Conservation (phyloP, 2,888 invertebrate genomes). For the Aricia artaxerxes region DNA sequence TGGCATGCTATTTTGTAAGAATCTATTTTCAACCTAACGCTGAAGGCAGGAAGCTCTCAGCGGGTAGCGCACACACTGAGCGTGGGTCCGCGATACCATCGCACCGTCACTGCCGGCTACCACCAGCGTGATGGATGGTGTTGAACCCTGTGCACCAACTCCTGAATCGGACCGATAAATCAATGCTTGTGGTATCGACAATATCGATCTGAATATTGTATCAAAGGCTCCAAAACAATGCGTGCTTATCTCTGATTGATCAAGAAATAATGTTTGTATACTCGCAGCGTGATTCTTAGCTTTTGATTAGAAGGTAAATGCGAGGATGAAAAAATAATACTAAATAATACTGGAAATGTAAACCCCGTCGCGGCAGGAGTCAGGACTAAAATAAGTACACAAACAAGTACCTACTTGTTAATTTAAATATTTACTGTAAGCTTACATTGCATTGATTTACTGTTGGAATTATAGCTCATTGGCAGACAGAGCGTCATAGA, state of each 20-base stretch:
- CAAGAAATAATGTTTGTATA: not conserved
- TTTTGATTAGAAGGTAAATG: not conserved
- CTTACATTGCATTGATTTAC: not conserved
- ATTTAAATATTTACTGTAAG: not conserved
- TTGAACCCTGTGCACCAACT: not conserved
- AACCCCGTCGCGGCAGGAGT: too few relatives aligned
- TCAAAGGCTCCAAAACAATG: not conserved
- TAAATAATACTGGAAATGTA: not conserved
- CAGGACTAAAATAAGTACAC: too few relatives aligned
- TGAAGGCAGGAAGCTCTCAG: not conserved
- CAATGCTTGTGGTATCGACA: not conserved
- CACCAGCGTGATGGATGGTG: not conserved
- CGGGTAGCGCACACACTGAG: not conserved
- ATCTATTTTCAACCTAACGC: not conserved
- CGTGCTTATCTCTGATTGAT: not conserved
- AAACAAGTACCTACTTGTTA: not conserved
- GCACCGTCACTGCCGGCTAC: not conserved
- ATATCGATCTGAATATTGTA: not conserved
- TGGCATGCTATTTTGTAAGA: too few relatives aligned
- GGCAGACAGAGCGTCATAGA: too few relatives aligned
- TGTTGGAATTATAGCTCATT: too few relatives aligned
- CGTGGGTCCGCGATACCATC: slow-evolving; percentile 16
- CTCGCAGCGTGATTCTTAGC: not conserved
- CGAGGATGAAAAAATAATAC: not conserved
- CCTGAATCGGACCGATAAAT: not conserved